Evolutionary conservation across 2,113 vertebrate genomes (phyloP).

Genomic region (Eonycteris spelaea): DNA sequence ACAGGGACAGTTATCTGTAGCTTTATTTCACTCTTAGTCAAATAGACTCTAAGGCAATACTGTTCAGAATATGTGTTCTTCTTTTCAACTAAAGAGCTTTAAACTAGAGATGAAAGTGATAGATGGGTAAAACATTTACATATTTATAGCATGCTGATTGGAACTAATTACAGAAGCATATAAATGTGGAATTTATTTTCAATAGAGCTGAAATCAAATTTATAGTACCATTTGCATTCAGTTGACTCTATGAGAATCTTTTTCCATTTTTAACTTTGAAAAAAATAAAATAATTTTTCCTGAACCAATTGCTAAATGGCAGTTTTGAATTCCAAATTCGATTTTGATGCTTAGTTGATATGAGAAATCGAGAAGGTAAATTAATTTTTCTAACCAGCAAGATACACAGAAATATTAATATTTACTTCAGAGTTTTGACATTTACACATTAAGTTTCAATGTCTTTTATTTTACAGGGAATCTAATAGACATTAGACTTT

Average conservation of each 20-base stretch:
- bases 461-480: neutral
- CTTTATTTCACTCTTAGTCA: neutral
- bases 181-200: constrained; percentile 63
- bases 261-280: constrained; percentile 49
- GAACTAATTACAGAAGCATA: constrained; percentile 60
- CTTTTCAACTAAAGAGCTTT: constrained; percentile 36
- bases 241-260: constrained; percentile 31
- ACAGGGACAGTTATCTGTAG: neutral
- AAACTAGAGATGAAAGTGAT: neutral
- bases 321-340: constrained; percentile 31
- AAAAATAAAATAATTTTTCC: neutral
- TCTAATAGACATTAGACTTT: neutral
- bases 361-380: constrained; percentile 34
- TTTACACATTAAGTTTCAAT: constrained; percentile 46
- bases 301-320: constrained; percentile 29
- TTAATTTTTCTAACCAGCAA: constrained; percentile 46
- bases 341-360: neutral
- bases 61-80: neutral
- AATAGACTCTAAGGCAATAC: neutral
- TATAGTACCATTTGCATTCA: constrained; percentile 54
- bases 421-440: constrained; percentile 42
- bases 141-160: constrained; percentile 66
- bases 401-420: constrained; percentile 39
- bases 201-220: constrained; percentile 49
- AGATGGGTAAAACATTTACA: constrained; percentile 49